Conservation (phyloP, 2,888 invertebrate genomes). For the Heteropelma amictum region DNA sequence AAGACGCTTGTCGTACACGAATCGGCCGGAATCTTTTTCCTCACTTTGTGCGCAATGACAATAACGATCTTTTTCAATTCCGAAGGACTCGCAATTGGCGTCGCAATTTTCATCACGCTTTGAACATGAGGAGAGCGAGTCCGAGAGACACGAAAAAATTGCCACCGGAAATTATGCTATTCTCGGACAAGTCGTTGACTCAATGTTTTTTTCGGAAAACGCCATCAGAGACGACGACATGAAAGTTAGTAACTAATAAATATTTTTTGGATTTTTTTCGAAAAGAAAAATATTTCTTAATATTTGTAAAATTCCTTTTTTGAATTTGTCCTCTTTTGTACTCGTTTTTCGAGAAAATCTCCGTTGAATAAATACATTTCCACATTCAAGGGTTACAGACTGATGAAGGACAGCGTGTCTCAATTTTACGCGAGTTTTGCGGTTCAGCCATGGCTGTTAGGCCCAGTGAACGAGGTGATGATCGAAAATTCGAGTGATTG, state of each 20-base stretch:
- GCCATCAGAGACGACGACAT: constrained; percentile 61
- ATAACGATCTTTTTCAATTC: no score
- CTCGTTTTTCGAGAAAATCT: background rate
- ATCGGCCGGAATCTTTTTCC: no score
- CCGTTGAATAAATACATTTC: background rate
- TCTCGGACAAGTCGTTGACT: constrained; percentile 65
- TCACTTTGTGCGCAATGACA: no score
- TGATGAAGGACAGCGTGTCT: constrained; percentile 66
- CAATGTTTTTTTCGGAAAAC: constrained; percentile 69
- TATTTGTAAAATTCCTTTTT: no score
- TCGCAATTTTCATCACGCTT: constrained; percentile 61
- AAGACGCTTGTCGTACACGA: background rate
- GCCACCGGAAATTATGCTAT: constrained; percentile 66
- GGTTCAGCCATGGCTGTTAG: constrained; percentile 70
- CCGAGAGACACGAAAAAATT: constrained; percentile 60
- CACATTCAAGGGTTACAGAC: constrained; percentile 63
- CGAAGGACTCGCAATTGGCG: constrained; percentile 65
- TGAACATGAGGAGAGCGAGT: constrained; percentile 35
- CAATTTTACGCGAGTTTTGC: constrained; percentile 68
- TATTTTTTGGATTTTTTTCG: background rate
- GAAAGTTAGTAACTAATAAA: constrained; percentile 57
- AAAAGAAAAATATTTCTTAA: background rate
- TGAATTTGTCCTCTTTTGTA: no score
- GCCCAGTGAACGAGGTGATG: constrained; percentile 66
- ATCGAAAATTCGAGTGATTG: background rate